Percentiles rank a stretch among this genome's conserved stretches.
phyloP scores from a whole-genome alignment of 2,888 invertebrate genomes.

The Nephrotoma appendiculata region DNA sequence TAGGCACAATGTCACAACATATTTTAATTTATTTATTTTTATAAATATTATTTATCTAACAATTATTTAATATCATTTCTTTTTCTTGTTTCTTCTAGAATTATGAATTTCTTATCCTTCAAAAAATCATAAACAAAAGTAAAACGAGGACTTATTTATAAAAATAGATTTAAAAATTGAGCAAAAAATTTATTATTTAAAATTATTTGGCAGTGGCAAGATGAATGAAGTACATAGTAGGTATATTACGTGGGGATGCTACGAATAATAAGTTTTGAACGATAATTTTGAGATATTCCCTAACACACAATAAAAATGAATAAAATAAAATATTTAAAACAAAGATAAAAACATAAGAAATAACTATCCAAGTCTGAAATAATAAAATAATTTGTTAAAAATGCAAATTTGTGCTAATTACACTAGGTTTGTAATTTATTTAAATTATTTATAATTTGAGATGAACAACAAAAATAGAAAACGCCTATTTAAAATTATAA shows the following conservation, averaged over 20 bases:
- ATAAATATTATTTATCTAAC: background rate
- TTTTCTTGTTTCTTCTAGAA: background rate
- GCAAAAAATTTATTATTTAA: background rate
- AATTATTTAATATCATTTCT: background rate
- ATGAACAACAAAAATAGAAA: background rate
- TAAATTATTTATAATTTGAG: background rate
- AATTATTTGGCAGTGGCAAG: background rate
- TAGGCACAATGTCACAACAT: conserved; percentile 5
- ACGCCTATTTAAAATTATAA: background rate
- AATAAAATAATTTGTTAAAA: background rate
- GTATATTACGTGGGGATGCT: background rate
- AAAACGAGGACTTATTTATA: background rate
- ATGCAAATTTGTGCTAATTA: background rate
- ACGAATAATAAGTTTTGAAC: too few relatives aligned
- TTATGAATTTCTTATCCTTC: background rate
- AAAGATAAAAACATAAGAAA: background rate
- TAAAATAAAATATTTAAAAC: background rate
- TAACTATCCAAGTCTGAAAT: background rate
- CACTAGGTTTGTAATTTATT: background rate
- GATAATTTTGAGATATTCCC: background rate
- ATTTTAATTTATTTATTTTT: background rate
- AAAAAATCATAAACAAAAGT: background rate
- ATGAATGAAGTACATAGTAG: background rate
- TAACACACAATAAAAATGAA: background rate
- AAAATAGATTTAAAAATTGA: background rate